Evolutionary conservation across 1,140 invertebrate genomes (phyloP).

Genomic region (Tetraneura akinire): DNA sequence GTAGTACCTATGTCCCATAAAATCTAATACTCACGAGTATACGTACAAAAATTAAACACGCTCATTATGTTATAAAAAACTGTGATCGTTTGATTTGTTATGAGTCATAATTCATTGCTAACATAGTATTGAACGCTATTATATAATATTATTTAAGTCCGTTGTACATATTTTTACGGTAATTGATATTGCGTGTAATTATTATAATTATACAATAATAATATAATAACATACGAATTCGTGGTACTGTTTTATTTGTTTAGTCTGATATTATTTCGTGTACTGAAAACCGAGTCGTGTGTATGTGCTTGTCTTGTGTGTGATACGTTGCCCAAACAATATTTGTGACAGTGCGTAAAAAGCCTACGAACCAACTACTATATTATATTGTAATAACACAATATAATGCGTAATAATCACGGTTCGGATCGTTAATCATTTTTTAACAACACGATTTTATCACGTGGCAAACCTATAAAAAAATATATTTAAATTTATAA

Average conservation of each 20-base stretch:
- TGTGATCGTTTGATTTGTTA: neutral
- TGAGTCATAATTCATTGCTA: constrained; percentile 6
- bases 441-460: no score
- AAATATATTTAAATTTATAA: no score
- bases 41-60: neutral
- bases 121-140: neutral
- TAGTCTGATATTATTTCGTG: neutral
- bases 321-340: neutral
- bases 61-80: neutral
- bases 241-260: constrained; percentile 11
- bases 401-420: no score
- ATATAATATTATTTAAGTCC: no score
- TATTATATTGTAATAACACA: no score
- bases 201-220: neutral
- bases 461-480: no score
- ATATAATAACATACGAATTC: constrained; percentile 4
- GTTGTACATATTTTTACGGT: neutral
- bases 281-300: neutral
- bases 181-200: neutral
- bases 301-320: neutral
- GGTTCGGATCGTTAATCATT: no score
- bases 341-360: neutral
- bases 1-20: no score
- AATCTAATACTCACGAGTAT: no score
- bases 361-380: no score